Evolutionary conservation across 1,140 invertebrate genomes (phyloP), one percentile per base, ranked within the genome.

Genomic region (Zaprionus camerounensis): DNA sequence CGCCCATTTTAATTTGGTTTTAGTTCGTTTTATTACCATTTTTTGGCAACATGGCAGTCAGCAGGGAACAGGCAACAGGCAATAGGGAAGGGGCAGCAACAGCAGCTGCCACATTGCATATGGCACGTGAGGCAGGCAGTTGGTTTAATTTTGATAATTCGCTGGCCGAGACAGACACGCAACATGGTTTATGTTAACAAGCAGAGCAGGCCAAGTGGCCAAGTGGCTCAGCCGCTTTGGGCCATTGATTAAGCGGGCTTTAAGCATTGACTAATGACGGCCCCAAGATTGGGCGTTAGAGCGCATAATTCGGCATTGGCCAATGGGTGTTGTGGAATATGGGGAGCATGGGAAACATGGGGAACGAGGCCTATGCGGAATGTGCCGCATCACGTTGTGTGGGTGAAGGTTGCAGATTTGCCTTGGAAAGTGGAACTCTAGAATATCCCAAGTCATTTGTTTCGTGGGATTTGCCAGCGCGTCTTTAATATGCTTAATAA

Each of bases 401-500:
- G 12, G 46, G 28, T 57, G 36, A 56, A 63, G 64, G 44, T 58
- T 58, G 28, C 36, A 20, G 28, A 53, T 46, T 46, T 46, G 41
- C n/a, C 41, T 46, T 17, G 41, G 41, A 17, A 46, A 46, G 41
- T 26, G 44, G 44, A 28, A 34, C 28, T 51, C 12, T 1, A 20
- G 11, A 57, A 88, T 81, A 88, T 73, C 59, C 68, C 84, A 58
- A 88, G 84, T 87, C 84, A 87, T 87, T 87, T 87, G 84, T 87
- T 71, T 84, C 55, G 71, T 58, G 69, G 84, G 81, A 84, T 87
- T 90, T 90, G 78, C 65, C 65, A 69, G 66, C 71, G 81, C 84
- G 74, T 70, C 84, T 87, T 87, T 84, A 87, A 87, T 87, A 84
- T 87, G 84, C 81, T 84, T 84, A 88, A 88, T 81, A 87, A 87